Conservation (phyloP, 1,140 invertebrate genomes). For the Pseudobourletiella spinata region DNA sequence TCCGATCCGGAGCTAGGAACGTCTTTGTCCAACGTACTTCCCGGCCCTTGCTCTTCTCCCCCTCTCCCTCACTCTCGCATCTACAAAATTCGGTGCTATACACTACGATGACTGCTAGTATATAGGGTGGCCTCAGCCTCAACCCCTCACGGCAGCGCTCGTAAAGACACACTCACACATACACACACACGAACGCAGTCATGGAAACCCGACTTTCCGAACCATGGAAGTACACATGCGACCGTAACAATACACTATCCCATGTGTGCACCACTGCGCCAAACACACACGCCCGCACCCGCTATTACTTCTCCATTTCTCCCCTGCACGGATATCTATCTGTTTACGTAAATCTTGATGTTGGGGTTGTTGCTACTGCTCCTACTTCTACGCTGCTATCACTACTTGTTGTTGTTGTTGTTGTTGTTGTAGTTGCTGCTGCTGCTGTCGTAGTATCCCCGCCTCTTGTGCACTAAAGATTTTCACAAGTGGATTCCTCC, state of each 20-base stretch:
- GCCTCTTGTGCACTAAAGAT: too few species aligned
- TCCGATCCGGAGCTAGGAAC: slow-evolving; percentile 34
- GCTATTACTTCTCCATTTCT: not conserved
- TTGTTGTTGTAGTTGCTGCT: too few species aligned
- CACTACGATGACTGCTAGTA: too few species aligned
- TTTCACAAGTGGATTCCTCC: too few species aligned
- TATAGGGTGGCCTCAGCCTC: not conserved
- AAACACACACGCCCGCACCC: not conserved
- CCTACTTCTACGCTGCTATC: too few species aligned
- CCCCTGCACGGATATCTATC: not conserved
- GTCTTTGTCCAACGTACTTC: slow-evolving; percentile 20
- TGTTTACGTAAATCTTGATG: too few species aligned
- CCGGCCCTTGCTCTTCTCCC: not conserved
- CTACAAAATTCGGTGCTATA: too few species aligned
- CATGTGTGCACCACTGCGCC: too few species aligned
- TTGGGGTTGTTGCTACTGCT: too few species aligned
- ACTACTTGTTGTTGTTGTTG: too few species aligned
- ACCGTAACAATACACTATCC: not conserved
- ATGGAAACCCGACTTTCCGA: slow-evolving; percentile 8
- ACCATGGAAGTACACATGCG: not conserved
- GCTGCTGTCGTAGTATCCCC: too few species aligned
- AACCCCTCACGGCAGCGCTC: not conserved
- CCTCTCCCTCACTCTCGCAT: too few species aligned
- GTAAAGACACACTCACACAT: not conserved
- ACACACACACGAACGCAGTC: not conserved